phyloP scores from a whole-genome alignment of 2,113 vertebrate species.

The Hyla sarda region DNA sequence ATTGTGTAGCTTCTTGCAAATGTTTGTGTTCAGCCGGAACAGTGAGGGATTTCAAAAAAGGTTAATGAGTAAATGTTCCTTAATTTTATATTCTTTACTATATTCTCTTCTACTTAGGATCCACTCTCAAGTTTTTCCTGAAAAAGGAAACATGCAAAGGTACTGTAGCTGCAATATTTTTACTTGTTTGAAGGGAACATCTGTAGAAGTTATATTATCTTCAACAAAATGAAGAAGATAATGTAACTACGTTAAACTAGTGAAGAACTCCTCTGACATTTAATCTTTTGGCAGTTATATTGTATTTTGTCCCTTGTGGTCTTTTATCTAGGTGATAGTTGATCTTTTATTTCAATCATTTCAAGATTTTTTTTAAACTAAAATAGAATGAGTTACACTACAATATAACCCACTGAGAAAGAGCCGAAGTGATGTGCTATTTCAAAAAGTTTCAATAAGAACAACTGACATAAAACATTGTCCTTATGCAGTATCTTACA shows the following conservation, averaged over 20 bases:
- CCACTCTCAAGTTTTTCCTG: not conserved
- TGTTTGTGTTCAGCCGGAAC: too few relatives aligned
- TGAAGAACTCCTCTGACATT: not conserved
- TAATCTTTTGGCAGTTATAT: not conserved
- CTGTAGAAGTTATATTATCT: not conserved
- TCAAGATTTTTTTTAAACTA: not conserved
- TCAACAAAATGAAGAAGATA: not conserved
- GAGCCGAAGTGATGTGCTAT: not conserved
- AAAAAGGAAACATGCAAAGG: too few relatives aligned
- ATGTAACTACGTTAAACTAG: not conserved
- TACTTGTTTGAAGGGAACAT: slow-evolving; percentile 11
- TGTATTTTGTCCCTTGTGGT: slow-evolving; percentile 30
- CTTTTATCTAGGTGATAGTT: slow-evolving; percentile 19
- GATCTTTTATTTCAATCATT: slow-evolving; percentile 39
- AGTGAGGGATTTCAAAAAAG: too few relatives aligned
- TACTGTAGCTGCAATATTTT: not conserved
- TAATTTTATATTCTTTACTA: too few relatives aligned
- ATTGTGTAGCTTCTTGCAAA: too few relatives aligned
- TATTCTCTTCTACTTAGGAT: not conserved
- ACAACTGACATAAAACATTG: not conserved
- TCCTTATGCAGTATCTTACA: too few relatives aligned
- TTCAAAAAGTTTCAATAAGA: not conserved
- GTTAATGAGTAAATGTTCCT: too few relatives aligned
- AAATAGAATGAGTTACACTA: not conserved
- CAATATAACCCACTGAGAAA: not conserved